Evolutionary conservation across 2,113 vertebrate species (phyloP), one percentile per base, ranked within the genome.

Genomic region (Sakesphorus luctuosus): DNA sequence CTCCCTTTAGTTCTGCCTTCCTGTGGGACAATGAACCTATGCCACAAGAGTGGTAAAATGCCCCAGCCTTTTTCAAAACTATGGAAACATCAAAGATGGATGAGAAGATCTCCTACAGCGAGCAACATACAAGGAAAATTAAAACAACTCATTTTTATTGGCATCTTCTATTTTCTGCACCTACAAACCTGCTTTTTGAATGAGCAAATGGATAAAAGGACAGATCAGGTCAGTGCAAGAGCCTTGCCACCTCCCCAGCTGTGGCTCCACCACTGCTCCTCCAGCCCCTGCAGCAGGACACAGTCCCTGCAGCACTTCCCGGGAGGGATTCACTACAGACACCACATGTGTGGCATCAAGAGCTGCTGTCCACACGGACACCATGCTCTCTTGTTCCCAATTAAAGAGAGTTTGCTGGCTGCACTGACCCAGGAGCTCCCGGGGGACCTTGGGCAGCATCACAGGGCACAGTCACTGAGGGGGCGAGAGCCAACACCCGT

Each of bases 341-440:
- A n/a, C 63, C 50, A 7, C 26, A 21, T 0, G 5, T 1, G 44
- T 11, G 33, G 3, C 25, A 35, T 1, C 4, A 10, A 36, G 23
- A 65, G 67, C 58, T 24, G 16, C 72, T 2, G 18, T 29, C 77
- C 43, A 17, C 40, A 19, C 1, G 2, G 75, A 24, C 62, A 35
- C 43, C 18, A 14, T 2, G 3, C 62, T 77, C 74, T 19, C 81
- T 35, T 35, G 69, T 43, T 40, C 68, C 68, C 81, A 33, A 1
- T 56, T 26, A 58, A 3, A 8, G 59, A 29, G 12, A 19, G 10
- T 16, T 25, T 29, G 46, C n/a, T 69, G 1, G 0, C 36, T 33
- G 56, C n/a, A 0, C 0, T 19, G 77, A 72, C 86, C 65, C 35
- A 5, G 24, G 35, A 33, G 7, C 1, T 61, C 40, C 77, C 2